Conservation (phyloP, 1,140 invertebrate species). For the Arion vulgaris region DNA sequence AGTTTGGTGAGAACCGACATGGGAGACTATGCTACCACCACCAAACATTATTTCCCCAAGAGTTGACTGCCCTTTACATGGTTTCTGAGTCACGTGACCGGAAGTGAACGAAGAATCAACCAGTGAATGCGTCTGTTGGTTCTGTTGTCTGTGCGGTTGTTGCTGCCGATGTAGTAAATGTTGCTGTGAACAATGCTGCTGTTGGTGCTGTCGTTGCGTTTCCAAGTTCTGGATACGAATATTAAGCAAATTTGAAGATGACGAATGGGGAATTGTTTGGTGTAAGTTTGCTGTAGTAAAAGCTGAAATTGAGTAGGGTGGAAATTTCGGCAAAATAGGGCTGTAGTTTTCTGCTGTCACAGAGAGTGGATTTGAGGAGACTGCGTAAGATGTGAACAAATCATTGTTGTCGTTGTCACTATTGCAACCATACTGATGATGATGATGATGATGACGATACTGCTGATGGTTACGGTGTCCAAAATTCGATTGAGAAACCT, state of each 20-base stretch:
- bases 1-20: constrained; percentile 2
- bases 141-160: not conserved
- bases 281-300: not conserved
- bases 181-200: not conserved
- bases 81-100: constrained; percentile 9
- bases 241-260: not conserved
- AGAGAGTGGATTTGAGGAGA: not conserved
- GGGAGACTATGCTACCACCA: constrained; percentile 5
- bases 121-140: not conserved
- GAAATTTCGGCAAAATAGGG: not conserved
- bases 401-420: not conserved
- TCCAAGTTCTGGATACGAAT: not conserved
- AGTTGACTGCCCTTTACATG: constrained; percentile 13
- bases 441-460: not conserved
- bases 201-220: not conserved
- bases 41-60: constrained; percentile 6
- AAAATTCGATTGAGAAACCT: not conserved
- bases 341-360: not conserved
- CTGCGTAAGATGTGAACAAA: not conserved
- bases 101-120: not conserved
- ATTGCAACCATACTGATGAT: not conserved
- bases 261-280: not conserved
- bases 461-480: not conserved
- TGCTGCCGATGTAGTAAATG: not conserved
- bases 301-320: not conserved